Percentiles rank a stretch among this genome's conserved stretches.
These are phyloP conservation scores for Chironomus riparius DNA, from an alignment of 2,888 invertebrate species.

Conservation along the genomic window DNA sequence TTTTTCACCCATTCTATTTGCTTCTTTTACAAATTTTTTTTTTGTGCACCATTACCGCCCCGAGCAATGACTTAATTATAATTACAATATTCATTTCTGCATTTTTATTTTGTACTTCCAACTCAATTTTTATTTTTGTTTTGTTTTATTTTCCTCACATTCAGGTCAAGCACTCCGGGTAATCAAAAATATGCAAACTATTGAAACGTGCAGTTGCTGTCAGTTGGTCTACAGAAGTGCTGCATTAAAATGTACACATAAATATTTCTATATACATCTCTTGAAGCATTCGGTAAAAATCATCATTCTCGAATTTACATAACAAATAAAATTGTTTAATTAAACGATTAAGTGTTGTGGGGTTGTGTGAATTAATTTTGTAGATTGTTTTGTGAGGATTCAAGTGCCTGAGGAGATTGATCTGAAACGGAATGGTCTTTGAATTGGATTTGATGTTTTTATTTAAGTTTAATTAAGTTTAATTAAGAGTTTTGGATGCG, in stretches of 20 bases:
- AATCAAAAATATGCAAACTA: neutral
- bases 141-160: neutral
- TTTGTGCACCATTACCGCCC: neutral
- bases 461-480: no score
- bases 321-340: no score
- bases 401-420: no score
- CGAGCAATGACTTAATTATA: conserved; percentile 9
- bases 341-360: no score
- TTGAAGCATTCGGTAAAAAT: no score
- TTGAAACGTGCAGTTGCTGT: conserved; percentile 10
- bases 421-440: no score
- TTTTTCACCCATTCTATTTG: neutral
- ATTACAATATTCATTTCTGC: neutral
- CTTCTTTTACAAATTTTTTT: neutral
- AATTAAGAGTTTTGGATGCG: no score
- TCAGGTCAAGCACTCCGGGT: neutral
- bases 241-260: neutral
- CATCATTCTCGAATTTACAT: no score
- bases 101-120: neutral
- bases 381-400: no score
- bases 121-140: neutral
- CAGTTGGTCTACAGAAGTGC: neutral
- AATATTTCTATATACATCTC: no score
- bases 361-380: no score
- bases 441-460: no score